Conservation (phyloP, 2,113 vertebrate genomes). For the Burhinus bistriatus region DNA sequence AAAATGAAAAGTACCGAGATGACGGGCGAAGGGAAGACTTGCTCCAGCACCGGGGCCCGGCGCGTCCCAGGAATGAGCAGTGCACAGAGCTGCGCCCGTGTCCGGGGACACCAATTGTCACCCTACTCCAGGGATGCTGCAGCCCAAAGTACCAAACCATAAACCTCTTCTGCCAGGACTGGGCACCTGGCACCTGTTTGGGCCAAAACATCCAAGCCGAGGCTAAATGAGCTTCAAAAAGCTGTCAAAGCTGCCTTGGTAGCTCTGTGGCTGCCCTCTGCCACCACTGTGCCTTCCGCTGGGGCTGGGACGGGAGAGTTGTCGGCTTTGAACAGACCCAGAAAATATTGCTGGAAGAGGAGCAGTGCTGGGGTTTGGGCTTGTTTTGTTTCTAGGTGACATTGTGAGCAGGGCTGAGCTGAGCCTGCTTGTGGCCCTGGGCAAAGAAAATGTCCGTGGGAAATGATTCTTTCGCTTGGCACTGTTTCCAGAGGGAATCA, state of each 20-base stretch:
- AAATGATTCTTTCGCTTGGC: not conserved
- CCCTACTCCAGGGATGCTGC: not conserved
- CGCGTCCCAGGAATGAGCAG: not conserved
- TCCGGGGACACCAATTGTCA: not conserved
- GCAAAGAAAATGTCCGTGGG: not conserved
- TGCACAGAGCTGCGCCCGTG: rapidly evolving
- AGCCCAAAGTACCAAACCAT: not conserved
- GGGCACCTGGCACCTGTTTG: not conserved
- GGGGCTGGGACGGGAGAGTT: not conserved
- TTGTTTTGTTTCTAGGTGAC: not conserved
- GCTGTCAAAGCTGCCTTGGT: not conserved
- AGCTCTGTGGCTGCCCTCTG: not conserved
- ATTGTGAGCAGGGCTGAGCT: not conserved
- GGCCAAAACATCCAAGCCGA: not conserved
- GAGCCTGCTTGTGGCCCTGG: not conserved
- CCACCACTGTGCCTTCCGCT: not conserved
- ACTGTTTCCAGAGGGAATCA: not conserved
- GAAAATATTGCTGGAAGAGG: not conserved
- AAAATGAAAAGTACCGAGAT: rapidly evolving
- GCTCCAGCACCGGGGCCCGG: rapidly evolving
- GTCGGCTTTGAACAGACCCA: not conserved
- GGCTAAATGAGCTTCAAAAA: not conserved
- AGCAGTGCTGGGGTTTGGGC: not conserved
- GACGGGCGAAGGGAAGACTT: rapidly evolving
- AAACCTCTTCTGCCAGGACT: not conserved